Conservation (phyloP, 2,888 invertebrate genomes). For the Tetramorium bicarinatum region DNA sequence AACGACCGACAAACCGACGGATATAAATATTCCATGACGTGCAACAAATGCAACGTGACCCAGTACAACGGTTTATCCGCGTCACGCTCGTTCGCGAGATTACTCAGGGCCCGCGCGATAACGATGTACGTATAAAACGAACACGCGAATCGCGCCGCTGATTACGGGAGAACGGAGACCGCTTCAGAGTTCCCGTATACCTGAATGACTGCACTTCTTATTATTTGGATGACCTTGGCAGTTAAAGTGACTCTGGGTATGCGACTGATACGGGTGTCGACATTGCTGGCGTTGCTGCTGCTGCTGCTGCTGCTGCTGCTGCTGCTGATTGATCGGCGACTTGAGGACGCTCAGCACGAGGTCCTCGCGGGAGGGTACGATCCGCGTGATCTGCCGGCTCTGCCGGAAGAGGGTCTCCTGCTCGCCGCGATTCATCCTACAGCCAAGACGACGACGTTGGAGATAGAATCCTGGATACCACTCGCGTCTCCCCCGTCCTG, state of each 20-base stretch:
- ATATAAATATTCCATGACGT: slow-evolving; percentile 19
- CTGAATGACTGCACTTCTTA: slow-evolving; percentile 80
- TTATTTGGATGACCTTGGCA: slow-evolving; percentile 80
- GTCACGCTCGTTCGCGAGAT: slow-evolving; percentile 1
- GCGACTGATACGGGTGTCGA: slow-evolving; percentile 67
- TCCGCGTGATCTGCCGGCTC: slow-evolving; percentile 88
- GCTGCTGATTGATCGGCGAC: slow-evolving; percentile 87
- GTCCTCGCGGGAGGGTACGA: slow-evolving; percentile 86
- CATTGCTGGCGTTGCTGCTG: slow-evolving; percentile 72
- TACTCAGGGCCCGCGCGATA: background rate
- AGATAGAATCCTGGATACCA: slow-evolving; percentile 81
- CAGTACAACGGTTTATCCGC: background rate
- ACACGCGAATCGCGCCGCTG: background rate
- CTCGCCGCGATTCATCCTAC: slow-evolving; percentile 89
- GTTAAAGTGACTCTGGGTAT: slow-evolving; percentile 79
- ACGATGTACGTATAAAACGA: background rate
- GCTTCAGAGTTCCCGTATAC: slow-evolving; percentile 65
- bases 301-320: slow-evolving; percentile 73
- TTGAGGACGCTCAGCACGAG: slow-evolving; percentile 89
- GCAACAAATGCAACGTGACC: slow-evolving; percentile 30
- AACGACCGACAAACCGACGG: background rate
- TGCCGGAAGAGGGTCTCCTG: slow-evolving; percentile 89
- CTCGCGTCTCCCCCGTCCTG: slow-evolving; percentile 81
- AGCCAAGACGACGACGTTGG: slow-evolving; percentile 76
- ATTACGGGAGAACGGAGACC: background rate